Percentiles rank a stretch among this genome's conserved stretches.
Conservation (phyloP, 2,888 invertebrate species). For the Leptopilina syphax region DNA sequence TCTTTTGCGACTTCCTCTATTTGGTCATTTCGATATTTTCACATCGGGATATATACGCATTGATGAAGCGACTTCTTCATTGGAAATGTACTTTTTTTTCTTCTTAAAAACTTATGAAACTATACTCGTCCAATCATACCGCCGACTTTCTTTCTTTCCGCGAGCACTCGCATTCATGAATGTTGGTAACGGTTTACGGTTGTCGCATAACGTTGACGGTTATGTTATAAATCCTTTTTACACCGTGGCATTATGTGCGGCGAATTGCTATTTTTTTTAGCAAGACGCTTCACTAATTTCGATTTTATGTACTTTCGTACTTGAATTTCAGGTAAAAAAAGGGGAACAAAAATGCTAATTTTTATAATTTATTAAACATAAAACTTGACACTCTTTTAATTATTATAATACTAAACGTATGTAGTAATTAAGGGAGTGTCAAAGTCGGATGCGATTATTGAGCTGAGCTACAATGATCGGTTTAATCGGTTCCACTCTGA, state of each 20-base stretch:
- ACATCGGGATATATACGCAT: conserved; percentile 14
- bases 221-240: conserved; percentile 53
- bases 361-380: background rate
- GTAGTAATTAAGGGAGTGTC: too few relatives aligned
- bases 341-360: background rate
- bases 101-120: too few relatives aligned
- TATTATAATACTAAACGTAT: too few relatives aligned
- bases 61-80: conserved; percentile 44
- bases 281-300: conserved; percentile 26
- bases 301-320: background rate
- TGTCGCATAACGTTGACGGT: conserved; percentile 40
- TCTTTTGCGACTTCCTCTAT: conserved; percentile 59
- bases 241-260: conserved; percentile 42
- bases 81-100: conserved; percentile 24
- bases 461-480: too few relatives aligned
- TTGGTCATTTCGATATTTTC: conserved; percentile 40
- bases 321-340: background rate
- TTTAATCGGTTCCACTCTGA: too few relatives aligned
- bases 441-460: too few relatives aligned
- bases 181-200: conserved; percentile 35
- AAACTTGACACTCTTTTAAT: too few relatives aligned
- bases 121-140: conserved; percentile 26
- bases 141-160: conserved; percentile 24
- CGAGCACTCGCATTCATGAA: background rate
- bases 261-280: conserved; percentile 24